Evolutionary conservation across 2,113 vertebrate genomes (phyloP).

Genomic region (Callorhinus ursinus): DNA sequence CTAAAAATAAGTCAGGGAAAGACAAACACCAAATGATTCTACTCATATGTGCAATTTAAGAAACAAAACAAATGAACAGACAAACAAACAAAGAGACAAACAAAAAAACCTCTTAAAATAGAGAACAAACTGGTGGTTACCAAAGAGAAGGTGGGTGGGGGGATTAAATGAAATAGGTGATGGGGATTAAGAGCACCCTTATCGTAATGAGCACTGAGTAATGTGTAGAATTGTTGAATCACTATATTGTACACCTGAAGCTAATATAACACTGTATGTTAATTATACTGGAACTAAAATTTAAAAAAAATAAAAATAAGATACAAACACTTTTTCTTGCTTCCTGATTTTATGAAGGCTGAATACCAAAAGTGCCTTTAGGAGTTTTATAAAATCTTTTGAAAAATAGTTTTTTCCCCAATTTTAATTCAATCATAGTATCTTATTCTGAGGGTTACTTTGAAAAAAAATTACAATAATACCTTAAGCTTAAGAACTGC

Average conservation of each 20-base stretch:
- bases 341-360: not conserved
- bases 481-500: not conserved
- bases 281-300: not conserved
- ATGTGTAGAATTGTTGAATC: not conserved
- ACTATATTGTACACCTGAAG: not conserved
- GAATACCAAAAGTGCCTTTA: not conserved
- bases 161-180: not conserved
- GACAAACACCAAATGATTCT: not conserved
- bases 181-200: not conserved
- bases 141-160: not conserved
- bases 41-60: not conserved
- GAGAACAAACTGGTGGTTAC: not conserved
- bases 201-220: not conserved
- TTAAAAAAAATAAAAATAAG: not conserved
- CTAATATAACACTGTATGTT: not conserved
- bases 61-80: not conserved
- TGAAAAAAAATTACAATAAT: not conserved
- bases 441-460: not conserved
- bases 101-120: not conserved
- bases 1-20: not conserved
- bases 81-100: not conserved
- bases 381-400: not conserved
- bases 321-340: not conserved
- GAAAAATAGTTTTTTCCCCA: not conserved
- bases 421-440: conserved; percentile 14